phyloP scores from a whole-genome alignment of 2,888 invertebrate genomes.

The Chaetoderma sp. region DNA sequence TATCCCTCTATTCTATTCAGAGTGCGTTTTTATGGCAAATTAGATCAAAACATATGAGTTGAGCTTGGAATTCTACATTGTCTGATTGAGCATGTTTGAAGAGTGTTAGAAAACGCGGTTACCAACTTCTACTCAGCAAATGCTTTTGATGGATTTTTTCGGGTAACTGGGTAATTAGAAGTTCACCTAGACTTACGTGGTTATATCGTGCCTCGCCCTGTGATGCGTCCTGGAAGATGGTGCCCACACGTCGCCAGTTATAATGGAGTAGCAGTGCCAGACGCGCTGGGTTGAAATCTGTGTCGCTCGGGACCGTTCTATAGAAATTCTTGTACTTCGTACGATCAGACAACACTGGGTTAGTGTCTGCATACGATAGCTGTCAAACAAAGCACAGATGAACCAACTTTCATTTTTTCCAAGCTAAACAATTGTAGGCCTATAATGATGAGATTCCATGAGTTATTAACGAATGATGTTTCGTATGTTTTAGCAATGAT shows the following conservation, averaged over 20 bases:
- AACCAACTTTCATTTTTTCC: neutral
- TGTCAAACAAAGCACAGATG: slow-evolving; percentile 68
- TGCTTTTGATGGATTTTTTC: no score
- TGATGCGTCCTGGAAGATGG: slow-evolving; percentile 78
- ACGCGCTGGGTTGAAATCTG: slow-evolving; percentile 93
- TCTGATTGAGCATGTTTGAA: no score
- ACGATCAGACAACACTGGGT: slow-evolving; percentile 86
- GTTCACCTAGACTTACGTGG: slow-evolving; percentile 52
- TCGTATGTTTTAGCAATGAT: no score
- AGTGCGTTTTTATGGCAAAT: no score
- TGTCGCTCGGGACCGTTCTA: slow-evolving; percentile 95
- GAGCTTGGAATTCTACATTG: no score
- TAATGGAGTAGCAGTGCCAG: slow-evolving; percentile 88
- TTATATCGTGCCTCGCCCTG: slow-evolving; percentile 55
- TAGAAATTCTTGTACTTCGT: slow-evolving; percentile 90
- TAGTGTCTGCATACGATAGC: slow-evolving; percentile 96
- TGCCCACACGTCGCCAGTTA: slow-evolving; percentile 98
- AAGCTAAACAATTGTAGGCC: neutral
- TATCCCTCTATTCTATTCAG: no score
- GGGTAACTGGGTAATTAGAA: no score
- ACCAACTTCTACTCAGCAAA: no score
- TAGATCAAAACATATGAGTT: no score
- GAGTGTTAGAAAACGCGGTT: no score
- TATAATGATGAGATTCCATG: slow-evolving; percentile 1
- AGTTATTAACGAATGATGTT: no score